A percentile compares a stretch with the other conserved stretches of the same genome.
phyloP scores from a whole-genome alignment of 1,140 invertebrate genomes.

The Arctopsyche grandis region DNA sequence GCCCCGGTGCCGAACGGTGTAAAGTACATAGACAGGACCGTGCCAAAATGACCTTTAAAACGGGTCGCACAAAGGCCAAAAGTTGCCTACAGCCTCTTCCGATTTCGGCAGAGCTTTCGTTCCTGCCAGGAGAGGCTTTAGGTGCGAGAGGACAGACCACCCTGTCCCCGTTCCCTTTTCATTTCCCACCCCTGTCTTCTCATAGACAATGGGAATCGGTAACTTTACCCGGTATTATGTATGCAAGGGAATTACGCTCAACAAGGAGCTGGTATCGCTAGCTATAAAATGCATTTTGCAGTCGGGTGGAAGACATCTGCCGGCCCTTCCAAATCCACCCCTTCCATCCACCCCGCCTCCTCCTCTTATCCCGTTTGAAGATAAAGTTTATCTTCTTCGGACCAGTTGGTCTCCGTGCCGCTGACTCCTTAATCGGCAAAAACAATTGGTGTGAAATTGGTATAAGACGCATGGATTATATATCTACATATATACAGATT shows the following conservation, averaged over 20 bases:
- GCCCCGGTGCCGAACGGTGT: slow-evolving; percentile 11
- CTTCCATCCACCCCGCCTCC: not conserved
- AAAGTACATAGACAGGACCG: not conserved
- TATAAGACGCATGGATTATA: no score
- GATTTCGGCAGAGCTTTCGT: not conserved
- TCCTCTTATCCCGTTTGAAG: no score
- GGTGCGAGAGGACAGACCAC: not conserved
- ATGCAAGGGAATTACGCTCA: slow-evolving; percentile 51
- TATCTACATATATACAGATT: no score
- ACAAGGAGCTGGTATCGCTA: slow-evolving; percentile 45
- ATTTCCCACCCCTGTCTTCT: not conserved
- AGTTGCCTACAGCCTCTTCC: not conserved
- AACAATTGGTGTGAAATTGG: no score
- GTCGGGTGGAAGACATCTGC: slow-evolving; percentile 48
- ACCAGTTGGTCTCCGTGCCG: slow-evolving; percentile 40
- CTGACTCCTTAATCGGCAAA: no score
- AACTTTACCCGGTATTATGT: slow-evolving; percentile 50
- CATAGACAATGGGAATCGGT: slow-evolving; percentile 49
- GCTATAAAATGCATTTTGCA: slow-evolving; percentile 53
- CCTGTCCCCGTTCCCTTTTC: not conserved
- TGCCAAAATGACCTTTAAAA: not conserved
- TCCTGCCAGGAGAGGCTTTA: no score
- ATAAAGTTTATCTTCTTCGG: slow-evolving; percentile 51
- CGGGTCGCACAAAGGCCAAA: not conserved
- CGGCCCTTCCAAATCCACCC: not conserved